These are phyloP conservation scores for Pseudocheirus occidentalis DNA, from an alignment of 2,797 vertebrate genomes.

Conservation along the genomic window DNA sequence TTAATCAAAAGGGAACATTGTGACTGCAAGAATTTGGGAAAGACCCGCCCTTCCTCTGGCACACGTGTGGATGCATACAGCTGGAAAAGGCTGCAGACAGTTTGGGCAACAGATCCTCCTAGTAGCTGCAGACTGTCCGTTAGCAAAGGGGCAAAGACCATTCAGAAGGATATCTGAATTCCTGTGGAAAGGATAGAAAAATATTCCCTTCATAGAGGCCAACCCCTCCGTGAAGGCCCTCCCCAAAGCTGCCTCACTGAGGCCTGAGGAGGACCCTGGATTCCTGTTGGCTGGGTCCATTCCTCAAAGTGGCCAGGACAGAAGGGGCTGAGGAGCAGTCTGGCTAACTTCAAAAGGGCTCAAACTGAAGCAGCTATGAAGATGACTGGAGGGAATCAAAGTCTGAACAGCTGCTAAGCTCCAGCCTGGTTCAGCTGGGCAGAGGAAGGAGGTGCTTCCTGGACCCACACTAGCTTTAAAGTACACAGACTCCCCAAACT, in stretches of 20 bases:
- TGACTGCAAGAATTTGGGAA: background rate
- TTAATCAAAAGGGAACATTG: background rate
- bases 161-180: background rate
- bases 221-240: no score
- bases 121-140: background rate
- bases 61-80: background rate
- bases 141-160: background rate
- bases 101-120: background rate
- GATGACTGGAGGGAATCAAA: background rate
- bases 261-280: no score
- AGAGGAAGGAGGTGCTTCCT: background rate
- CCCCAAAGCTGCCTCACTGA: no score
- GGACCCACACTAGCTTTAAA: background rate
- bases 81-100: background rate
- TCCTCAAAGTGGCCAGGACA: no score
- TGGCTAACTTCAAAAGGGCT: background rate
- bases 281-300: no score
- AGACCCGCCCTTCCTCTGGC: background rate
- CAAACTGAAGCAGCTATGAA: no score
- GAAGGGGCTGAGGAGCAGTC: background rate
- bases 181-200: background rate
- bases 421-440: background rate
- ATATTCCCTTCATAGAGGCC: background rate
- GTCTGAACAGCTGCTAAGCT: background rate
- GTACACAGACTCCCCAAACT: no score